phyloP scores from a whole-genome alignment of 2,113 vertebrate species.

The Erythrocercus mccallii region DNA sequence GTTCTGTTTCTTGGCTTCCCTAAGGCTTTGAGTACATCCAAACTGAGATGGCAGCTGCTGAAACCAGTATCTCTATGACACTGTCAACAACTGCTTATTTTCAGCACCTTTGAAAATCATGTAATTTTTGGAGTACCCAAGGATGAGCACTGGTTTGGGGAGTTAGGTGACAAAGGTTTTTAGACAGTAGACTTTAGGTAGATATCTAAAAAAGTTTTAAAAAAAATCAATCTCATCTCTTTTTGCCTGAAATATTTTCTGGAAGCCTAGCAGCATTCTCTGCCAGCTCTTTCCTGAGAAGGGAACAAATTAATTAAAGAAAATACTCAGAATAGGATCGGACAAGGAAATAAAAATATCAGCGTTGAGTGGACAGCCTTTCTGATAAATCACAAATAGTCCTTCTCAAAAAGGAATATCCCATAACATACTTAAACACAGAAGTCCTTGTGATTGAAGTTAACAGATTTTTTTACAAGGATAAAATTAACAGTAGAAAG shows the following conservation, averaged over 20 bases:
- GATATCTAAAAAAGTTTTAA: background rate
- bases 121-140: background rate
- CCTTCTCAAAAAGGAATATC: background rate
- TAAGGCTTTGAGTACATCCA: background rate
- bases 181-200: background rate
- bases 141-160: background rate
- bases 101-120: background rate
- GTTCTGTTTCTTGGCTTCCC: background rate
- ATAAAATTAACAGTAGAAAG: background rate
- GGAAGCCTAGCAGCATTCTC: background rate
- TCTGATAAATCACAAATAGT: background rate
- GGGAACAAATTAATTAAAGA: background rate
- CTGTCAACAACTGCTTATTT: background rate
- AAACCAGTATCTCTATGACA: background rate
- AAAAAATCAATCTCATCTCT: background rate
- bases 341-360: background rate
- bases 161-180: background rate
- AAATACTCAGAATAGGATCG: background rate
- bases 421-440: background rate
- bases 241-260: background rate
- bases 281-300: background rate
- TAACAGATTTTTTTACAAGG: background rate
- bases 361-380: background rate
- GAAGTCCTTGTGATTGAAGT: background rate
- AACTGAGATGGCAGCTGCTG: background rate